Conservation (phyloP, 2,113 vertebrate species). For the Mustelus asterias region DNA sequence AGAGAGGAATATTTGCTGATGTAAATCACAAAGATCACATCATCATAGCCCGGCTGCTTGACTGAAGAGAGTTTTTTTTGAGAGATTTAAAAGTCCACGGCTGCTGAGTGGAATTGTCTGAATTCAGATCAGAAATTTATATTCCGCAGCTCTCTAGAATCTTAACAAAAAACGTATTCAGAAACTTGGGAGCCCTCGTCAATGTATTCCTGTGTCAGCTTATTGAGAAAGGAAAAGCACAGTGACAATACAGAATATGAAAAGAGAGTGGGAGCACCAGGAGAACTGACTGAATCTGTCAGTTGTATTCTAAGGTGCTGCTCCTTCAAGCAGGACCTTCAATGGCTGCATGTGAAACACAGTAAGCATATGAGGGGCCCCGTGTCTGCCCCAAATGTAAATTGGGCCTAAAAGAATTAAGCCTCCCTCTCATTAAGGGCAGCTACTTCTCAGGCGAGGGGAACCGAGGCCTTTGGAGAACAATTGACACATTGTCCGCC, state of each 20-base stretch:
- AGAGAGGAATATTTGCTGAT: background rate
- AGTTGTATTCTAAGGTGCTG: constrained; percentile 7
- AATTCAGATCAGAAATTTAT: constrained; percentile 14
- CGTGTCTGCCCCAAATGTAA: constrained; percentile 76
- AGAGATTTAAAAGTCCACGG: background rate
- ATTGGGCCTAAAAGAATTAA: constrained; percentile 51
- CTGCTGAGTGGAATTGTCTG: background rate
- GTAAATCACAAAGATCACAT: background rate
- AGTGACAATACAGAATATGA: constrained; percentile 15
- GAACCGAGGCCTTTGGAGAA: constrained; percentile 47
- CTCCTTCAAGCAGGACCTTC: constrained; percentile 56
- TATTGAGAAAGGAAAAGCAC: constrained; percentile 18
- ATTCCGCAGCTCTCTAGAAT: constrained; percentile 3
- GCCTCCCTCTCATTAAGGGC: constrained; percentile 37
- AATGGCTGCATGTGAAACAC: constrained; percentile 64
- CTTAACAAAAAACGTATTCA: constrained; percentile 21
- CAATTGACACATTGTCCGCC: constrained; percentile 67
- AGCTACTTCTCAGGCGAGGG: constrained; percentile 35
- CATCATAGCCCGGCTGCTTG: background rate
- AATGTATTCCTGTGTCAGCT: constrained; percentile 27
- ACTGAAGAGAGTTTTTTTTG: background rate
- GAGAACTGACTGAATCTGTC: constrained; percentile 24
- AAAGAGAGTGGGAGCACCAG: constrained; percentile 22
- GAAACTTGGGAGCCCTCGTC: constrained; percentile 7
- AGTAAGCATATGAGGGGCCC: constrained; percentile 41